These are phyloP conservation scores for Seison nebaliae DNA, from an alignment of 1,140 invertebrate genomes.

Conservation along the genomic window DNA sequence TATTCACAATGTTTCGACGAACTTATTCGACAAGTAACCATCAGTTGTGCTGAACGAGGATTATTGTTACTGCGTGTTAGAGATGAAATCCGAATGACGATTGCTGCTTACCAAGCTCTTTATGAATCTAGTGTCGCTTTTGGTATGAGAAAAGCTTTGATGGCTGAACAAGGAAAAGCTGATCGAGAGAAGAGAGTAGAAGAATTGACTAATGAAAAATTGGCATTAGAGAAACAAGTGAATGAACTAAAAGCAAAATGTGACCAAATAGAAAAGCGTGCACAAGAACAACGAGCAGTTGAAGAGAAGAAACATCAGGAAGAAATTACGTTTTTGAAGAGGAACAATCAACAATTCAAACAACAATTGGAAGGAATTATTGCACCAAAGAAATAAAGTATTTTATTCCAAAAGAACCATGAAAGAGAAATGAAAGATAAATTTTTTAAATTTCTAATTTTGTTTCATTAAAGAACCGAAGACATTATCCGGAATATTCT, in stretches of 20 bases:
- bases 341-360: slow-evolving; percentile 72
- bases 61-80: slow-evolving; percentile 59
- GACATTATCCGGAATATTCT: too few species aligned
- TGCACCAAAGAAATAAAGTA: slow-evolving; percentile 61
- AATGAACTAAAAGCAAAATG: slow-evolving; percentile 51
- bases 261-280: slow-evolving; percentile 52
- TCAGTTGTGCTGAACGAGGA: slow-evolving; percentile 87
- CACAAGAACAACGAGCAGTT: slow-evolving; percentile 50
- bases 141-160: slow-evolving; percentile 82
- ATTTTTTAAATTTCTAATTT: too few species aligned
- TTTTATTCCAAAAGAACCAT: too few species aligned
- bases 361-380: slow-evolving; percentile 69
- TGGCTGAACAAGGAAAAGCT: slow-evolving; percentile 42
- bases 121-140: slow-evolving; percentile 92
- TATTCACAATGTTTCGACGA: slow-evolving; percentile 91
- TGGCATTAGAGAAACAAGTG: slow-evolving; percentile 45
- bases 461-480: too few species aligned
- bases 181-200: slow-evolving; percentile 36
- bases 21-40: slow-evolving; percentile 68
- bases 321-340: slow-evolving; percentile 62
- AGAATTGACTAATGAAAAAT: slow-evolving; percentile 41
- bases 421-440: too few species aligned
- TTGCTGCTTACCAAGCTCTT: slow-evolving; percentile 67
- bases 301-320: slow-evolving; percentile 68
- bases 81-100: slow-evolving; percentile 79